phyloP scores from a whole-genome alignment of 2,888 invertebrate species.

The Trachelus stipa region DNA sequence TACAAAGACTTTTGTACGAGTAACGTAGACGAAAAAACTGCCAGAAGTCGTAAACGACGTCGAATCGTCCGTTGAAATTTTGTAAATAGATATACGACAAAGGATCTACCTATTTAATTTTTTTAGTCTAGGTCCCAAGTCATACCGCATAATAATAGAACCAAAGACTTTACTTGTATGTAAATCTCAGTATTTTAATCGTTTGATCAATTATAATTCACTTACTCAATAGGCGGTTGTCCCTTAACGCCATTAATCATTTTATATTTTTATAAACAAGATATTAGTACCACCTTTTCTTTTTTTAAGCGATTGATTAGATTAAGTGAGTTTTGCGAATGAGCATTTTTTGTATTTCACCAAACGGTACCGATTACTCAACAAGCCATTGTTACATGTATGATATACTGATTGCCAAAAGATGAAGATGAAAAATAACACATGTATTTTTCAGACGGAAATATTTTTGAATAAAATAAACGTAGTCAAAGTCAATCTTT shows the following conservation, averaged over 20 bases:
- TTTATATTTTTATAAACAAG: constrained; percentile 1
- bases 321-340: constrained; percentile 15
- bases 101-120: neutral
- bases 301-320: constrained; percentile 20
- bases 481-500: constrained; percentile 40
- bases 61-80: neutral
- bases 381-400: constrained; percentile 45
- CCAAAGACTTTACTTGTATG: constrained; percentile 56
- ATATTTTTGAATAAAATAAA: constrained; percentile 64
- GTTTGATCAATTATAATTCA: constrained; percentile 11
- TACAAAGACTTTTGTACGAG: neutral
- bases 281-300: constrained; percentile 5
- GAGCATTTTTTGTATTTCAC: constrained; percentile 24
- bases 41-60: neutral
- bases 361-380: constrained; percentile 34
- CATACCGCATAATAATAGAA: constrained; percentile 48
- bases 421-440: constrained; percentile 45
- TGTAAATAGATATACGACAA: neutral
- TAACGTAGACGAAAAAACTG: neutral
- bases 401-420: constrained; percentile 51
- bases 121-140: neutral
- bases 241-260: neutral
- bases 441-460: constrained; percentile 62
- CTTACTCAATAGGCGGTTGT: neutral
- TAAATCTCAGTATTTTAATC: constrained; percentile 51